phyloP scores from a whole-genome alignment of 2,888 invertebrate species.

The Apantesis nais region DNA sequence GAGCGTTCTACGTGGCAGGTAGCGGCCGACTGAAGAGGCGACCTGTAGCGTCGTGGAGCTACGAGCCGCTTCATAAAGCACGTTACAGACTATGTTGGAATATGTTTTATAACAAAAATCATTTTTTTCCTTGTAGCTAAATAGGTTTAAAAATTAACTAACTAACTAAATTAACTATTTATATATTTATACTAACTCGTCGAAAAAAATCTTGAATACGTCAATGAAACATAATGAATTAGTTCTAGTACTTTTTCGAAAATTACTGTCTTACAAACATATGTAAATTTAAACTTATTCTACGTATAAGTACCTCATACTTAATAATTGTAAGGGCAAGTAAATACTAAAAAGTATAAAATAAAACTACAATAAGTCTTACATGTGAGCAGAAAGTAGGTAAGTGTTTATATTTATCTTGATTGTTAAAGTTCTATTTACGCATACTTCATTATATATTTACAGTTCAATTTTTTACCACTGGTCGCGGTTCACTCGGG shows the following conservation, averaged over 20 bases:
- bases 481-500: constrained; percentile 42
- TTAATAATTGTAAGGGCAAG: too few relatives aligned
- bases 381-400: not conserved
- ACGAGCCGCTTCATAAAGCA: constrained; percentile 39
- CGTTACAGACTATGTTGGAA: constrained; percentile 4
- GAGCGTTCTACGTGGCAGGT: constrained; percentile 66
- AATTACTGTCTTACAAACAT: too few relatives aligned
- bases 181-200: too few relatives aligned
- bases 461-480: constrained; percentile 35
- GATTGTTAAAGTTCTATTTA: constrained; percentile 32
- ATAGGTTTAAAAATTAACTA: too few relatives aligned
- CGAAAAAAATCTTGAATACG: not conserved
- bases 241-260: too few relatives aligned
- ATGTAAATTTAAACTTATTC: too few relatives aligned
- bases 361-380: not conserved
- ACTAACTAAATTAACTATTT: too few relatives aligned
- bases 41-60: constrained; percentile 63
- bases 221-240: not conserved
- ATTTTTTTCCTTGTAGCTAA: not conserved
- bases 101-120: not conserved
- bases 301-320: too few relatives aligned
- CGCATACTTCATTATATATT: constrained; percentile 17
- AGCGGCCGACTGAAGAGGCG: constrained; percentile 58
- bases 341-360: not conserved
- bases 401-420: not conserved